These are phyloP conservation scores for Drosophila vallismaia DNA, from an alignment of 2,888 invertebrate genomes.

Conservation along the genomic window DNA sequence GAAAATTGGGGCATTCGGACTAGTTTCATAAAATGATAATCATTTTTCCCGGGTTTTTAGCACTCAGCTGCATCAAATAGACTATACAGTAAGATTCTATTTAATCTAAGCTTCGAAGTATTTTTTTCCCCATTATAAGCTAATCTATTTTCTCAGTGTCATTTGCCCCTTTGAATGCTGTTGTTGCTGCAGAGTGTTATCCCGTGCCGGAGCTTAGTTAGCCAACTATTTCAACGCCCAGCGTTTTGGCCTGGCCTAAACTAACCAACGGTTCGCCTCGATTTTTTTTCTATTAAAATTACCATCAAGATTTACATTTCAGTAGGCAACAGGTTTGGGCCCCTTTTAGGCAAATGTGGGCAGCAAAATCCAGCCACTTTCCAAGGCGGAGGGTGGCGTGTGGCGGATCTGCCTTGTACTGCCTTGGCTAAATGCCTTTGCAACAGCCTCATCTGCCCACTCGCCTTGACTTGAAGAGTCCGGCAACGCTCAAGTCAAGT, in stretches of 20 bases:
- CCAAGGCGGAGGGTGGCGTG: constrained; percentile 3
- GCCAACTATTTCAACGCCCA: constrained; percentile 75
- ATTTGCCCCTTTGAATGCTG: constrained; percentile 18
- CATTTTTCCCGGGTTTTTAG: not conserved
- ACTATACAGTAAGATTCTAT: too few relatives aligned
- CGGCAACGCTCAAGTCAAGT: constrained; percentile 77
- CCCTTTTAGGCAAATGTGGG: constrained; percentile 75
- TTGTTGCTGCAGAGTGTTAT: constrained; percentile 58
- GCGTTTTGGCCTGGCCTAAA: constrained; percentile 52
- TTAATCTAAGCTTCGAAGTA: not conserved
- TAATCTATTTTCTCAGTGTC: constrained; percentile 8
- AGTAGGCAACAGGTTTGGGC: constrained; percentile 77
- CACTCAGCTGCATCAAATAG: too few relatives aligned
- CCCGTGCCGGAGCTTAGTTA: constrained; percentile 76
- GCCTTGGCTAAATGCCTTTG: constrained; percentile 59
- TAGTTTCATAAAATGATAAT: not conserved
- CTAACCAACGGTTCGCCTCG: constrained; percentile 46
- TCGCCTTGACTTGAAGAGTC: constrained; percentile 44
- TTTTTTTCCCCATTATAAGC: not conserved
- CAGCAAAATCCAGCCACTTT: constrained; percentile 45
- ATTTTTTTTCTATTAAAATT: constrained; percentile 77
- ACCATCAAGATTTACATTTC: constrained; percentile 81
- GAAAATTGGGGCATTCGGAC: not conserved
- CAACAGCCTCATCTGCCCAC: constrained; percentile 64
- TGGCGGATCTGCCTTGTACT: not conserved